These are phyloP conservation scores for Myrmophylax atrothorax DNA, from an alignment of 2,113 vertebrate species.

Conservation along the genomic window DNA sequence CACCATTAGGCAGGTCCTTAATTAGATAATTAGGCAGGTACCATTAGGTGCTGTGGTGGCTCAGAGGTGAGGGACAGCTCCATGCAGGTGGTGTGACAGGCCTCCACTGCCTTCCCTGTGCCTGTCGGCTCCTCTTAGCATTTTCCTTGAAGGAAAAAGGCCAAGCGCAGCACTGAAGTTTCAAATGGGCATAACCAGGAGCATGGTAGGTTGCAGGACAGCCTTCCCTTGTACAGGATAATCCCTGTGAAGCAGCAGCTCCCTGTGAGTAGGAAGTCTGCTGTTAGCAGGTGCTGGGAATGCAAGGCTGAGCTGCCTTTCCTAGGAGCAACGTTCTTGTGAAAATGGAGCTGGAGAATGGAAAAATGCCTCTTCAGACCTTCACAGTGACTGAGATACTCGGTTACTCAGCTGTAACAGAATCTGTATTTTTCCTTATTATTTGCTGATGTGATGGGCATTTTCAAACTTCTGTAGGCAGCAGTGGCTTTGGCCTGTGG, in stretches of 20 bases:
- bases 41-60: accelerated
- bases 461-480: background rate
- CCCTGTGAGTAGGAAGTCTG: background rate
- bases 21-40: background rate
- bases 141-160: background rate
- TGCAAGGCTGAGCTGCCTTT: background rate
- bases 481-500: background rate
- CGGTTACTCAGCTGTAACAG: background rate
- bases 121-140: background rate
- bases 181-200: accelerated
- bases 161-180: background rate
- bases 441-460: background rate
- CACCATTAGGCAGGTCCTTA: background rate
- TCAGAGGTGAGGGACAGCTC: background rate
- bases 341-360: background rate
- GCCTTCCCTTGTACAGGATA: too few species aligned
- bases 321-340: background rate
- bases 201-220: background rate
- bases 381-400: background rate
- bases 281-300: background rate
- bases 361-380: background rate
- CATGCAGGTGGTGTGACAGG: background rate
- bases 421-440: background rate
- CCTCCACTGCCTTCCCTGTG: background rate
- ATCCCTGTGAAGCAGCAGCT: background rate